These are phyloP conservation scores for Syngnathus acus DNA, from an alignment of 2,797 vertebrate species.

Conservation along the genomic window DNA sequence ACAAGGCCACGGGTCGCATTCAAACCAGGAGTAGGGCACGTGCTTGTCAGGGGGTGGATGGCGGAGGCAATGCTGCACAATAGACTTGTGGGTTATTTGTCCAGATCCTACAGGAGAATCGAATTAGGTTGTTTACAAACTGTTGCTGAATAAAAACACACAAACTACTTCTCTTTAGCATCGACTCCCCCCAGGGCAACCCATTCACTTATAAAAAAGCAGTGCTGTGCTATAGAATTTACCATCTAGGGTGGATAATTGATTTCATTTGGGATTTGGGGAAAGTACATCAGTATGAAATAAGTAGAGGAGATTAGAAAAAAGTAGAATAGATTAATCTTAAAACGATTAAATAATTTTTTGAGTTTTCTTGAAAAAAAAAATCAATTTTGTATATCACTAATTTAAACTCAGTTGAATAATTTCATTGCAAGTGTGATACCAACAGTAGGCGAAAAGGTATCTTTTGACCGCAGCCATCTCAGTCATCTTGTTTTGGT, in stretches of 20 bases:
- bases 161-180: slow-evolving; percentile 9
- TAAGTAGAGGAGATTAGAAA: background rate
- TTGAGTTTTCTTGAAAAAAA: background rate
- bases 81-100: slow-evolving; percentile 32
- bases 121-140: slow-evolving; percentile 59
- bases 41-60: slow-evolving; percentile 9
- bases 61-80: slow-evolving; percentile 20
- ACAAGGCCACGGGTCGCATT: slow-evolving; percentile 21
- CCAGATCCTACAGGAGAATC: slow-evolving; percentile 17
- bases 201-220: slow-evolving; percentile 31
- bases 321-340: background rate
- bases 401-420: background rate
- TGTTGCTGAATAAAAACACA: slow-evolving; percentile 42
- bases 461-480: background rate
- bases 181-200: slow-evolving; percentile 6
- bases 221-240: slow-evolving; percentile 29
- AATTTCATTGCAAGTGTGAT: background rate
- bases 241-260: slow-evolving; percentile 59
- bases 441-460: background rate
- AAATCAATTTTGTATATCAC: background rate
- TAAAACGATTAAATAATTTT: background rate
- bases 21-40: slow-evolving; percentile 3
- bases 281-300: background rate
- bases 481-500: too few species aligned
- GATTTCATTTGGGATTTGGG: slow-evolving; percentile 22